A percentile compares a stretch with the other conserved stretches of the same genome.
Evolutionary conservation across 2,797 vertebrate genomes (phyloP).

Genomic region (Sylvia borin): DNA sequence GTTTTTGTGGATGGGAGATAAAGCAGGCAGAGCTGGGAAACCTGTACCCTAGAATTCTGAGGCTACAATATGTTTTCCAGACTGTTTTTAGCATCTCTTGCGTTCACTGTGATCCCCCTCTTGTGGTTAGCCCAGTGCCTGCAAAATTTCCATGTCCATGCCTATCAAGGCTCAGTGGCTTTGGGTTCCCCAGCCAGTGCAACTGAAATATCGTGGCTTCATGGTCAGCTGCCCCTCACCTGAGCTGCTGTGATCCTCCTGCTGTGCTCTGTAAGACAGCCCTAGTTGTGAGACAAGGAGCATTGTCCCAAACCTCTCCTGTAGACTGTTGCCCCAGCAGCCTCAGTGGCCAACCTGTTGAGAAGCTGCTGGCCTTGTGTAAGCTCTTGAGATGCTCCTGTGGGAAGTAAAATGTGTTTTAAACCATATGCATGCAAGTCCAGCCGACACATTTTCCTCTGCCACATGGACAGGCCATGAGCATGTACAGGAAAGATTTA

Average conservation of each 20-base stretch:
- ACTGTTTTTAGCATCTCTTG: not conserved
- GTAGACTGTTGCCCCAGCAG: no score
- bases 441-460: not conserved
- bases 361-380: not conserved
- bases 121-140: conserved; percentile 20
- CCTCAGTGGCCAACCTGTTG: not conserved
- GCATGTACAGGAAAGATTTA: not conserved
- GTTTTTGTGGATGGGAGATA: not conserved
- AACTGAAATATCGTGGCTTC: not conserved
- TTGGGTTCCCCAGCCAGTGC: not conserved
- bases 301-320: not conserved
- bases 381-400: not conserved
- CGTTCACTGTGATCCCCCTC: conserved; percentile 52
- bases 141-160: not conserved
- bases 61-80: not conserved
- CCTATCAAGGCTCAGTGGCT: not conserved
- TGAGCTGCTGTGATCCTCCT: not conserved
- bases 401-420: not conserved
- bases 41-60: not conserved
- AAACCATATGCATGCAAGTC: not conserved
- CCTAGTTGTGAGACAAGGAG: rapidly evolving
- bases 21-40: not conserved
- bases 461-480: rapidly evolving
- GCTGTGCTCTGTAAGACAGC: not conserved
- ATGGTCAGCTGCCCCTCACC: not conserved